Evolutionary conservation across 1,140 invertebrate species (phyloP), one percentile per base, ranked within the genome.

Genomic region (Teleogryllus occipitalis): DNA sequence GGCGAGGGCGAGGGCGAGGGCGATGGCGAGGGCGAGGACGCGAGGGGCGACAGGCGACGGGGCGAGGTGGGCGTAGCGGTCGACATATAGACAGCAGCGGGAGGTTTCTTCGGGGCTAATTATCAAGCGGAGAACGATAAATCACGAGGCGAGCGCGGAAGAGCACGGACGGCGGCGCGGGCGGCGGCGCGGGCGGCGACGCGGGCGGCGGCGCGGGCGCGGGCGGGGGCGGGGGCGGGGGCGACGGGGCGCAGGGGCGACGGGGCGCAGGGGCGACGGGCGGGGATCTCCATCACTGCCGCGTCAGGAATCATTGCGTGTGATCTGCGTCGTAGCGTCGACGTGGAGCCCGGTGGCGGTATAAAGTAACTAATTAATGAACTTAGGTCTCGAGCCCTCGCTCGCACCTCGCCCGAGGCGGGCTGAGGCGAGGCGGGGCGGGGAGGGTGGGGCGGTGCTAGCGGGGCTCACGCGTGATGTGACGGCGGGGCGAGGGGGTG

Each of bases 211-310:
- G 48, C 74, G 72, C 47, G 48, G 77, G 18, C 12, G 76, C 12
- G 77, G 76, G 80, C 75, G 79, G 82, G 81, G 81, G 81, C 76
- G 81, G 80, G 46, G 78, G 46, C 80, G 54, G 76, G 73, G 77
- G 80, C 15, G 74, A n/a, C n/a, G n/a, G n/a, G 73, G 81, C 82
- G 81, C 82, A 82, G 83, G 82, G 82, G 79, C 83, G 84, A 83
- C 80, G 85, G 83, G 82, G 84, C 84, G 84, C 83, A 78, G 75
- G 85, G 85, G 84, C 84, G 85, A 85, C 83, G 86, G 86, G 85
- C 87, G 87, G 87, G 86, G 86, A 85, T 85, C 81, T 83, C 76
- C 80, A 78, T 54, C 49, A 54, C 49, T 65, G 75, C 79, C 75
- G 47, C 49, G 73, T 81, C 75, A 76, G 79, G 80, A 77, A 21